Evolutionary conservation across 2,888 invertebrate species (phyloP), one percentile per base, ranked within the genome.

Genomic region (Drosophila koepferae): DNA sequence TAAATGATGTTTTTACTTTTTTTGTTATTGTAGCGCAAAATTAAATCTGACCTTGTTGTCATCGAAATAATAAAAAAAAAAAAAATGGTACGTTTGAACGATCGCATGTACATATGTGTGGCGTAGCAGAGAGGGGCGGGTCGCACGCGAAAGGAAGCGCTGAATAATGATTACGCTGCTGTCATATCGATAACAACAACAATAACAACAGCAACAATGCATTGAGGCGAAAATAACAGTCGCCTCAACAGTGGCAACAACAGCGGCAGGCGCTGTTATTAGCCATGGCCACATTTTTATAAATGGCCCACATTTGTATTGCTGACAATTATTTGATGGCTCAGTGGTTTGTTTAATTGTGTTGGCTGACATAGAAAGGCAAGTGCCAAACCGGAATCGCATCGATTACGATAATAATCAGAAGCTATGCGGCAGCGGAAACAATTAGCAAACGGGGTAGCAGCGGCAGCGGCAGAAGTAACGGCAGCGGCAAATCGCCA

Each of bases 1-100:
- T 65, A 18, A 73, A 63, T 80, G 10, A 63, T 64, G 74, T 12
- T 77, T 77, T 63, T 16, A 40, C 16, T 67, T 53, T 20, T 67
- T 58, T 73, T 70, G 58, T 77, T 66, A 60, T 63, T 81, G 59
- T 70, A 68, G 64, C 60, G 58, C 67, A 67, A 74, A 72, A 86
- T 89, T 89, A 86, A 87, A 86, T 89, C 75, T 89, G 89, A 86
- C 86, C 86, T 86, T 86, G 89, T 77, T 89, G 86, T 44, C 81
- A 75, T 70, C 71, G 71, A 71, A 51, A 51, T 40, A 54, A 41
- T n/a, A 54, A 54, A 36, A 38, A 23, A 81, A 83, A 38, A 16
- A 81, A 67, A 83, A 72, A 67, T 79, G 79, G 76, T 69, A 62
- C 70, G 64, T 46, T 20, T 36, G 48, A 5, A 10, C 28, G 70